Evolutionary conservation across 92 coral and sea anemone genomes (phyloP).

Genomic region (Epizoanthus scotinus): DNA sequence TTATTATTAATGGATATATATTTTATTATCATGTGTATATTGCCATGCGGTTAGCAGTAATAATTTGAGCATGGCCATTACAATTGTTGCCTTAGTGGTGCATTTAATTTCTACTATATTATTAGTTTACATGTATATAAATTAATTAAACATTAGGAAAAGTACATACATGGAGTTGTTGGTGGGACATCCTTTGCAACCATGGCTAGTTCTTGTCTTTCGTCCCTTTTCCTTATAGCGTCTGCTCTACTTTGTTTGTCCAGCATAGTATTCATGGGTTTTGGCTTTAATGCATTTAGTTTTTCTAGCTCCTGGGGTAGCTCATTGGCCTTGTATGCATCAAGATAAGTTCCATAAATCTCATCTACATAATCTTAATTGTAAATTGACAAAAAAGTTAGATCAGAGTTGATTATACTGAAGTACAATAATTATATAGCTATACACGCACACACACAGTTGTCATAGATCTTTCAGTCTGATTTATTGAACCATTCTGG

Average conservation of each 20-base stretch:
- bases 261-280: constrained; percentile 31
- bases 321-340: constrained; percentile 29
- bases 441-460: too few relatives aligned
- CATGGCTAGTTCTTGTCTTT: constrained; percentile 5
- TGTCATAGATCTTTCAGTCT: too few relatives aligned
- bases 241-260: constrained; percentile 32
- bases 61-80: neutral
- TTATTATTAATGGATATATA: too few relatives aligned
- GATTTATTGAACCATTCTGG: too few relatives aligned
- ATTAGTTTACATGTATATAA: constrained; percentile 16
- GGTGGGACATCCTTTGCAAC: constrained; percentile 27
- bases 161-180: constrained; percentile 26
- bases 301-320: constrained; percentile 18
- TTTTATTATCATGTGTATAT: too few relatives aligned
- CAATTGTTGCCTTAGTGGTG: neutral
- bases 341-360: constrained; percentile 18
- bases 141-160: constrained; percentile 2
- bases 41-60: constrained; percentile 11
- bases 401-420: too few relatives aligned
- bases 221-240: constrained; percentile 28
- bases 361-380: constrained; percentile 40
- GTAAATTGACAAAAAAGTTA: too few relatives aligned
- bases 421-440: too few relatives aligned
- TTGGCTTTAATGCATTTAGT: constrained; percentile 14
- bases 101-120: neutral